Evolutionary conservation across 2,797 vertebrate genomes (phyloP), one percentile per base, ranked within the genome.

Genomic region (Salmo trutta): DNA sequence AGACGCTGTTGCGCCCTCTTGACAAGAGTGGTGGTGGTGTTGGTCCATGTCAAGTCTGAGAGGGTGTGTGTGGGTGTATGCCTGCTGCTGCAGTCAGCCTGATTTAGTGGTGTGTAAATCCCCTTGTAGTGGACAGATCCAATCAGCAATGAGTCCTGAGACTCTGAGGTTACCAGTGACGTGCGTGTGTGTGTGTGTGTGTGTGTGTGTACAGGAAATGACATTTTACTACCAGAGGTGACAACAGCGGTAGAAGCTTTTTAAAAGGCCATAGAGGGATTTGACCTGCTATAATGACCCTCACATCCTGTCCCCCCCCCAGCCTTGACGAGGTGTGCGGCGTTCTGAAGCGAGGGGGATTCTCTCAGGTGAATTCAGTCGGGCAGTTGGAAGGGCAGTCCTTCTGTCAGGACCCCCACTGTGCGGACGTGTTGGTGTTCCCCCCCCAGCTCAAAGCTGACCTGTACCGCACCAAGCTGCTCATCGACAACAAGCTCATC

Each of bases 351-450:
- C 85, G 47, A 27, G 91, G 86, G 0, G 95, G 95, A 56, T 94
- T 97, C 86, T 89, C 65, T 1, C 92, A 90, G 83, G 96, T 95
- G 77, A 84, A 91, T 67, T 96, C 93, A 5, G 78, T 95, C 10
- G 84, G 88, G 70, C 87, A 94, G 79, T 83, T 95, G 15, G 78
- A 91, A 53, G 92, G 84, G 78, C 92, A 87, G 77, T 94, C 91
- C 0, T 97, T 95, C 88, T 96, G 95, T 82, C 70, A 91, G 90
- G 96, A 98, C 87, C 86, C 89, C 1, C 96, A 97, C 78, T 98
- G 96, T 80, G 81, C 79, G 4, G 95, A 98, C 88, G 89, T 94
- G 15, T 88, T 98, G 83, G 83, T 96, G 80, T 96, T 98, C 82
- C 96, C 96, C 72, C 88, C 94, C 76, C 87, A 87, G 85, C 82